These are phyloP conservation scores for Neofelis nebulosa DNA, from an alignment of 2,113 vertebrate genomes.

Conservation along the genomic window DNA sequence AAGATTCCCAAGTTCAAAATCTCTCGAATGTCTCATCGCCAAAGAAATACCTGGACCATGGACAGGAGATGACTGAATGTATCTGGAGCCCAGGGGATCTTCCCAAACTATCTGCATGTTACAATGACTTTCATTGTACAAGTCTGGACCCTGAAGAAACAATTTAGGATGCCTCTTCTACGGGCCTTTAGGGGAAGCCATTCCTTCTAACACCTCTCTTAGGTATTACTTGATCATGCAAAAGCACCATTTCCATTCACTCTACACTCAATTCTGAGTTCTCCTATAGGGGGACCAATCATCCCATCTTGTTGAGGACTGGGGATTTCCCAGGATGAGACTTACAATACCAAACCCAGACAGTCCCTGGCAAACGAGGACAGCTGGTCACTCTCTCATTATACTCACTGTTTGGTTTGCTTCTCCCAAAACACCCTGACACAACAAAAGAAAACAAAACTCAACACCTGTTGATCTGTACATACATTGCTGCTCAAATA, in stretches of 20 bases:
- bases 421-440: not conserved
- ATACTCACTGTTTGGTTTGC: not conserved
- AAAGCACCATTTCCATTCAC: not conserved
- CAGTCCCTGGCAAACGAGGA: not conserved
- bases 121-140: not conserved
- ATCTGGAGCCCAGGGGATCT: not conserved
- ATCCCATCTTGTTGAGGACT: not conserved
- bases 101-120: not conserved
- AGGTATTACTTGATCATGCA: not conserved
- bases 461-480: not conserved
- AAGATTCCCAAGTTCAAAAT: not conserved
- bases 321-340: not conserved
- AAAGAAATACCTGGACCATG: not conserved
- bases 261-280: not conserved
- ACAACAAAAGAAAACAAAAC: not conserved
- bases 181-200: not conserved
- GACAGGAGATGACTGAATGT: not conserved
- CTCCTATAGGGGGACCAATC: not conserved
- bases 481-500: not conserved
- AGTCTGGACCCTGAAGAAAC: not conserved
- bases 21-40: not conserved
- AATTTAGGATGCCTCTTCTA: not conserved
- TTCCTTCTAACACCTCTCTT: not conserved
- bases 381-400: not conserved
- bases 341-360: not conserved